These are phyloP conservation scores for Hyposmocoma kahamanoa DNA, from an alignment of 1,140 invertebrate genomes.

Conservation along the genomic window DNA sequence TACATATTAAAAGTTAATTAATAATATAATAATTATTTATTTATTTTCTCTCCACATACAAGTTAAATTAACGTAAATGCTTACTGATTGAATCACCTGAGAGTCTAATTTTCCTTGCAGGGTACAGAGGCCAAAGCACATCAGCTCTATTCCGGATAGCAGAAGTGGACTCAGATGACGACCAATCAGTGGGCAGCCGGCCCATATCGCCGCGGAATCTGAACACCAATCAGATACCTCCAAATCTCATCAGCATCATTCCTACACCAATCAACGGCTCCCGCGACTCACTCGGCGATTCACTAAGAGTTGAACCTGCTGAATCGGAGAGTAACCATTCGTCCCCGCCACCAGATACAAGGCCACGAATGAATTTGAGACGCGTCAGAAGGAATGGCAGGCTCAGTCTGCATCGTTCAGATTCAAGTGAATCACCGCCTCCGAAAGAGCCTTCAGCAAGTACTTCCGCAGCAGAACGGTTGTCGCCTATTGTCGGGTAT, in stretches of 20 bases:
- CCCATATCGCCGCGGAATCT: constrained; percentile 50
- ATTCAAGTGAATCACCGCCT: constrained; percentile 56
- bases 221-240: constrained; percentile 36
- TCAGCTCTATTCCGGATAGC: constrained; percentile 72
- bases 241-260: constrained; percentile 71
- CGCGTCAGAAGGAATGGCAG: constrained; percentile 39
- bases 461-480: constrained; percentile 21
- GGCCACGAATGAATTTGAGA: constrained; percentile 32
- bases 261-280: constrained; percentile 75
- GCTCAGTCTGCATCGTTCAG: constrained; percentile 39
- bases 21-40: too few species aligned
- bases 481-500: constrained; percentile 35
- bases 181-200: constrained; percentile 58
- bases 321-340: constrained; percentile 35
- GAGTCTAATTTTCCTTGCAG: constrained; percentile 22
- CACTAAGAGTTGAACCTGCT: constrained; percentile 52
- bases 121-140: constrained; percentile 64
- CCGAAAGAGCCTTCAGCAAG: constrained; percentile 34
- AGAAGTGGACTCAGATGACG: constrained; percentile 76
- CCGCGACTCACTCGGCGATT: constrained; percentile 68
- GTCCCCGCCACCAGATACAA: constrained; percentile 32
- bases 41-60: too few species aligned
- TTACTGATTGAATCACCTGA: too few species aligned
- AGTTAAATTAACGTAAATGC: too few species aligned
- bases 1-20: too few species aligned